Percentiles rank a stretch among this genome's conserved stretches.
Conservation (phyloP, 2,888 invertebrate genomes). For the Phorcus lineatus region DNA sequence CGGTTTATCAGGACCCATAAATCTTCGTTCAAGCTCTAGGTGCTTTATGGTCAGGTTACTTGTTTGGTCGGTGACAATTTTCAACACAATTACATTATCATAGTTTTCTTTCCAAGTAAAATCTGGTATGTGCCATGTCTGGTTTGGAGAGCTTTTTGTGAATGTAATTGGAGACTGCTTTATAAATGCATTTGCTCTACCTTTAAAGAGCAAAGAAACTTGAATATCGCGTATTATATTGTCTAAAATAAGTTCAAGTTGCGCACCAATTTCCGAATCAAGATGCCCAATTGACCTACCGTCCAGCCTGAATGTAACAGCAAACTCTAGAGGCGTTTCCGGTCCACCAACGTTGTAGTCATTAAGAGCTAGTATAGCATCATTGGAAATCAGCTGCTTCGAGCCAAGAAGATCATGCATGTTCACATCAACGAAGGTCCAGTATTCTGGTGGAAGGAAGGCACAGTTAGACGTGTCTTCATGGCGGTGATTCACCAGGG, state of each 20-base stretch:
- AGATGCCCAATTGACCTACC: constrained; percentile 55
- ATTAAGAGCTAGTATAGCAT: constrained; percentile 24
- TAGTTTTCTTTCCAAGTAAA: constrained; percentile 55
- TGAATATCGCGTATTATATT: constrained; percentile 31
- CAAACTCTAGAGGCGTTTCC: neutral
- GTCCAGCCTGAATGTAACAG: constrained; percentile 45
- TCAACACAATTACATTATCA: constrained; percentile 46
- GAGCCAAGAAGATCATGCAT: neutral
- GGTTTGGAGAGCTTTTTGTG: constrained; percentile 29
- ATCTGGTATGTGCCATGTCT: constrained; percentile 49
- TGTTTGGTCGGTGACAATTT: constrained; percentile 39
- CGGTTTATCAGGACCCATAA: constrained; percentile 48
- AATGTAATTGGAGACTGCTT: constrained; percentile 30
- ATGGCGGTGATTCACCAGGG: constrained; percentile 48
- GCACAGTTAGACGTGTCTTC: constrained; percentile 53
- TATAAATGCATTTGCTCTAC: constrained; percentile 33
- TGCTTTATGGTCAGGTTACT: constrained; percentile 38
- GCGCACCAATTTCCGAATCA: constrained; percentile 56
- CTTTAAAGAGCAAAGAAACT: constrained; percentile 42
- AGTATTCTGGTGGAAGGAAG: constrained; percentile 48
- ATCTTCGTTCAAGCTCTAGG: constrained; percentile 47
- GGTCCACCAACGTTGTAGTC: neutral
- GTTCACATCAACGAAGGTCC: constrained; percentile 45
- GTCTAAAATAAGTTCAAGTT: constrained; percentile 45
- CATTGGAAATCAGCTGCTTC: constrained; percentile 13